These are phyloP conservation scores for Cecidostiba fungosa DNA, from an alignment of 2,888 invertebrate genomes.

Conservation along the genomic window DNA sequence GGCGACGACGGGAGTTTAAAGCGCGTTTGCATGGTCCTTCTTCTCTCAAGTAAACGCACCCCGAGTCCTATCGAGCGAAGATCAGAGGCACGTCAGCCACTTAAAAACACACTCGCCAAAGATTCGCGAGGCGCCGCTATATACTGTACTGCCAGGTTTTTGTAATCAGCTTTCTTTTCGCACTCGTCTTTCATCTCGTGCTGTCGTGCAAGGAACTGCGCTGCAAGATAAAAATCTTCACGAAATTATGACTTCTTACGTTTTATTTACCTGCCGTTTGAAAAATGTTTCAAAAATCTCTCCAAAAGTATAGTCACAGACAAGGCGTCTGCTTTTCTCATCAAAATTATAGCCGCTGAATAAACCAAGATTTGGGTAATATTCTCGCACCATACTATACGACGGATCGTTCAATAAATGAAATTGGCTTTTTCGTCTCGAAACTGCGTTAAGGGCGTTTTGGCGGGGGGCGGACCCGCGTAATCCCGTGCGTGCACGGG, in stretches of 20 bases:
- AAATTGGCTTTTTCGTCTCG: not conserved
- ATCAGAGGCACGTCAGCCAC: constrained; percentile 12
- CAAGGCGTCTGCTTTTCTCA: too few species aligned
- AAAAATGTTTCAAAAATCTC: too few species aligned
- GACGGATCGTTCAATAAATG: constrained; percentile 4
- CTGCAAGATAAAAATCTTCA: constrained; percentile 14
- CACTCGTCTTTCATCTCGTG: not conserved
- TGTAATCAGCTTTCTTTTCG: constrained; percentile 1
- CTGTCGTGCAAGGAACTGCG: not conserved
- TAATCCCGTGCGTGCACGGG: constrained; percentile 11
- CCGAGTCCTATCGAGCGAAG: constrained; percentile 3
- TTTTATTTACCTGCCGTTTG: too few species aligned
- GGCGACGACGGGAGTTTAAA: not conserved
- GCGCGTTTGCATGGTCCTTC: not conserved
- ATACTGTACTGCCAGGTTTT: not conserved
- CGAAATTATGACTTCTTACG: too few species aligned
- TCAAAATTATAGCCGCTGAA: too few species aligned
- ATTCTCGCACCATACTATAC: not conserved
- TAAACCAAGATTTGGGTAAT: not conserved
- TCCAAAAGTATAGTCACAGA: too few species aligned
- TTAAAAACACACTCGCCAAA: not conserved
- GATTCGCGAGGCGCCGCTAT: not conserved
- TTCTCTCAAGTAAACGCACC: not conserved
- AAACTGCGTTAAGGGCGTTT: not conserved
- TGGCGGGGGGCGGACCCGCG: not conserved